A percentile compares a stretch with the other conserved stretches of the same genome.
Conservation (phyloP, 2,113 vertebrate genomes). For the Pica pica region DNA sequence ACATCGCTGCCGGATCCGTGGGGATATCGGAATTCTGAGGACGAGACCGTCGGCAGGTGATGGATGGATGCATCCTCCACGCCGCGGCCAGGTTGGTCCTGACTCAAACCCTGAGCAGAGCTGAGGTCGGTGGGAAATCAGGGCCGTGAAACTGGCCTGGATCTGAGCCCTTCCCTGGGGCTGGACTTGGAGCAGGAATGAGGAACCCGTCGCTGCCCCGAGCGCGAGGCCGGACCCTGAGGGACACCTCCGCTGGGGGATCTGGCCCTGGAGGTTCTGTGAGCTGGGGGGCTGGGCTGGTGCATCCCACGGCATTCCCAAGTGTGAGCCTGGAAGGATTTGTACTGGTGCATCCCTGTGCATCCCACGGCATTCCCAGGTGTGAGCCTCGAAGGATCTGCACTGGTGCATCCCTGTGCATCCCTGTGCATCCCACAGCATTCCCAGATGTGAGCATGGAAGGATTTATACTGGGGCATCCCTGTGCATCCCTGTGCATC, state of each 20-base stretch:
- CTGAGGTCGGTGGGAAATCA: background rate
- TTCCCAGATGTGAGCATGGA: background rate
- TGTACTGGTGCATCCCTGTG: background rate
- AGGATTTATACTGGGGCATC: background rate
- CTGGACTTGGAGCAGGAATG: background rate
- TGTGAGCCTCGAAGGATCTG: too few species aligned
- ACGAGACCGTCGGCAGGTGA: background rate
- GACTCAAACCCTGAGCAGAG: background rate
- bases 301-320: background rate
- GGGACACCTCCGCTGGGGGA: background rate
- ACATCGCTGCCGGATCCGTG: rapidly evolving
- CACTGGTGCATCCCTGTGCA: background rate
- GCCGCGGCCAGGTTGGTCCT: background rate
- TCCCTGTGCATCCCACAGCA: background rate
- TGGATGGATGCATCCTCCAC: background rate
- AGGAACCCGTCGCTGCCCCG: background rate
- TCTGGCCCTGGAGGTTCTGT: background rate
- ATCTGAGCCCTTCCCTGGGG: background rate
- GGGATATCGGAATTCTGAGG: background rate
- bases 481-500: background rate
- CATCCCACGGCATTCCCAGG: too few species aligned
- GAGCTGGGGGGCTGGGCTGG: background rate
- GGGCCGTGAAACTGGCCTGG: background rate
- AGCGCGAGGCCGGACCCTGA: background rate
- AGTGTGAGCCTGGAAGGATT: background rate